phyloP scores from a whole-genome alignment of 2,113 vertebrate genomes.

The Microcebus tavaratra region DNA sequence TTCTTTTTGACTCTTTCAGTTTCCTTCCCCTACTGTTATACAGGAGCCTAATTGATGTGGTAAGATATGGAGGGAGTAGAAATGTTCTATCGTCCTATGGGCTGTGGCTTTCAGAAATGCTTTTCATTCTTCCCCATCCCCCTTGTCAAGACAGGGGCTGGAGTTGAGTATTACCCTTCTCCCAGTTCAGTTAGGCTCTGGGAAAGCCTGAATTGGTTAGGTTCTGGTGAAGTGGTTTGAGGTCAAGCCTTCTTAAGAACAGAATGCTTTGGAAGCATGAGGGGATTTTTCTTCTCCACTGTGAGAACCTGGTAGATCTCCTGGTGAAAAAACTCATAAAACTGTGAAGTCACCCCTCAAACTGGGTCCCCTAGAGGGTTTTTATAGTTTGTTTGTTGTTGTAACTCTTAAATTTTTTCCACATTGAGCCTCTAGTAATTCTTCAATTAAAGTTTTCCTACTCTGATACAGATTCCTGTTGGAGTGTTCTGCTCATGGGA shows the following conservation, averaged over 20 bases:
- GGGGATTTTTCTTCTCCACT: not conserved
- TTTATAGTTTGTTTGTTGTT: not conserved
- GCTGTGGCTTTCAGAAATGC: not conserved
- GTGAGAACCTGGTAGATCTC: not conserved
- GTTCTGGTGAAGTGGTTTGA: not conserved
- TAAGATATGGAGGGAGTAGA: not conserved
- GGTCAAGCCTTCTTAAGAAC: not conserved
- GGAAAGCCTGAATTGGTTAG: not conserved
- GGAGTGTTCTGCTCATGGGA: not conserved
- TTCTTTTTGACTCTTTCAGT: not conserved
- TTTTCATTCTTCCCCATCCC: not conserved
- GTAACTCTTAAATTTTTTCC: not conserved
- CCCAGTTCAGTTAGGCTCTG: not conserved
- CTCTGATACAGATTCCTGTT: not conserved
- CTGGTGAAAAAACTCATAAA: not conserved
- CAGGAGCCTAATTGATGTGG: not conserved
- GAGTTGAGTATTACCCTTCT: not conserved
- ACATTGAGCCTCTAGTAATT: not conserved
- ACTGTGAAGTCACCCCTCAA: not conserved
- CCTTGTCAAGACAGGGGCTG: not conserved
- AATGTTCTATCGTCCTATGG: not conserved
- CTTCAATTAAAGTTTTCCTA: not conserved
- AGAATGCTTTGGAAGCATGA: not conserved
- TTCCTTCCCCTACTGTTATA: not conserved
- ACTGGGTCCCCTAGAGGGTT: not conserved